phyloP scores from a whole-genome alignment of 2,888 invertebrate species.

The Ceraclea dissimilis region DNA sequence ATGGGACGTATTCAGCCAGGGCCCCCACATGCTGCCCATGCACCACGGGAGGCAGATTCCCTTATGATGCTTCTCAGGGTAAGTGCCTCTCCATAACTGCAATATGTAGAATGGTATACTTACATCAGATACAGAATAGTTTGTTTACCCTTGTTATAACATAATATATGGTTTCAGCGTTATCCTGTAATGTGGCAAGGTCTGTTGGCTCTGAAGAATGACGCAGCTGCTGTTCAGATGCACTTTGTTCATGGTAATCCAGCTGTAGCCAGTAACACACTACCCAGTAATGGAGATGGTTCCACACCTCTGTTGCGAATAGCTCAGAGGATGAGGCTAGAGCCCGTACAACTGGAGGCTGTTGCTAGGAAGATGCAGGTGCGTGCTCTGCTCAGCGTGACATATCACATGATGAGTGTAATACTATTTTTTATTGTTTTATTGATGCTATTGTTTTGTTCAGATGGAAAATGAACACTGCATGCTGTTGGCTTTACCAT shows the following conservation, averaged over 20 bases:
- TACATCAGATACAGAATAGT: too few species aligned
- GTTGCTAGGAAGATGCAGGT: constrained; percentile 96
- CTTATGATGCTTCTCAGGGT: constrained; percentile 70
- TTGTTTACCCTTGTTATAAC: too few species aligned
- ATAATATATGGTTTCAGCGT: constrained; percentile 53
- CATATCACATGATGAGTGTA: too few species aligned
- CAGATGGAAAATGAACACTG: constrained; percentile 94
- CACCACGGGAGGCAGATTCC: constrained; percentile 76
- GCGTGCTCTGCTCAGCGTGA: constrained; percentile 14
- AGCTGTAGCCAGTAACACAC: constrained; percentile 77
- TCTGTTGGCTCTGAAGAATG: constrained; percentile 88
- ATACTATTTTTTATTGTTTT: too few species aligned
- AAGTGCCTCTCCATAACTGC: constrained; percentile 27
- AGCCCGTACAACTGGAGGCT: constrained; percentile 91
- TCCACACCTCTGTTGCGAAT: constrained; percentile 83
- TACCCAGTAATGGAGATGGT: constrained; percentile 79
- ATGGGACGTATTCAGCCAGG: constrained; percentile 30
- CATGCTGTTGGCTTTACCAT: constrained; percentile 90
- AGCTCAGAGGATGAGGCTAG: constrained; percentile 95
- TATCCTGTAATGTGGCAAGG: constrained; percentile 99
- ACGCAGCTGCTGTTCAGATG: constrained; percentile 97
- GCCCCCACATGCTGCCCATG: constrained; percentile 70
- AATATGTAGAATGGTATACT: background rate
- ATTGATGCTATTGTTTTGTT: background rate
- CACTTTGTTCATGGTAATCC: constrained; percentile 95